Evolutionary conservation across 2,888 invertebrate species (phyloP).

Genomic region (Stratiomys singularior): DNA sequence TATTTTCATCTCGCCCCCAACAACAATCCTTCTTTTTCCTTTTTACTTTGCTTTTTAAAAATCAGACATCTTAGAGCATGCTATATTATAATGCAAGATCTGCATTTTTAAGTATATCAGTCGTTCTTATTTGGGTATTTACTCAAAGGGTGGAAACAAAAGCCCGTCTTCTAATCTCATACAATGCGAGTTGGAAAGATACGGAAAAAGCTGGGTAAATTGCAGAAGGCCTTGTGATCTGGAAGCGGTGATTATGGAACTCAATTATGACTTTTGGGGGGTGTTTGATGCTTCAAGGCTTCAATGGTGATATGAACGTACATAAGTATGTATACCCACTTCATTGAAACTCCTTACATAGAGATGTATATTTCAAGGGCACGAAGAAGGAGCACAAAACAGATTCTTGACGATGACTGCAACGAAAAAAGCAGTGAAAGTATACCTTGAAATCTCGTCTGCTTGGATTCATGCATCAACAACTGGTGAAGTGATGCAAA

Average conservation of each 20-base stretch:
- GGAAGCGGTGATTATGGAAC: constrained; percentile 51
- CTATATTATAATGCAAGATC: constrained; percentile 51
- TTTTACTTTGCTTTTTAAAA: constrained; percentile 46
- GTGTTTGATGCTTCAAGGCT: constrained; percentile 35
- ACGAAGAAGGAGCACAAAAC: constrained; percentile 33
- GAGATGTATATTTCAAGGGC: constrained; percentile 6
- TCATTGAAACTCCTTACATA: not conserved
- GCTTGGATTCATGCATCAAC: constrained; percentile 50
- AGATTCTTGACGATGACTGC: constrained; percentile 25
- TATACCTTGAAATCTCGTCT: constrained; percentile 41
- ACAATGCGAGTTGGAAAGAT: not conserved
- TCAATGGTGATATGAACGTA: not conserved
- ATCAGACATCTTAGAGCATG: constrained; percentile 51
- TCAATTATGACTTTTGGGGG: constrained; percentile 50
- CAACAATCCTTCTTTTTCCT: not conserved
- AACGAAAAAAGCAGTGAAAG: constrained; percentile 42
- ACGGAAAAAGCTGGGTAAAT: not conserved
- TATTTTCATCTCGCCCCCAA: constrained; percentile 12
- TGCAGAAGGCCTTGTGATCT: constrained; percentile 50
- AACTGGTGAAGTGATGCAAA: constrained; percentile 49
- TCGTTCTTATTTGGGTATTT: constrained; percentile 52
- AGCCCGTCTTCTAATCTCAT: constrained; percentile 43
- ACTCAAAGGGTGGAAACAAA: constrained; percentile 51
- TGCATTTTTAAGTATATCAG: constrained; percentile 52
- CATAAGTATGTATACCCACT: not conserved